phyloP scores from a whole-genome alignment of 1,140 invertebrate species.

The Zaprionus inermis region DNA sequence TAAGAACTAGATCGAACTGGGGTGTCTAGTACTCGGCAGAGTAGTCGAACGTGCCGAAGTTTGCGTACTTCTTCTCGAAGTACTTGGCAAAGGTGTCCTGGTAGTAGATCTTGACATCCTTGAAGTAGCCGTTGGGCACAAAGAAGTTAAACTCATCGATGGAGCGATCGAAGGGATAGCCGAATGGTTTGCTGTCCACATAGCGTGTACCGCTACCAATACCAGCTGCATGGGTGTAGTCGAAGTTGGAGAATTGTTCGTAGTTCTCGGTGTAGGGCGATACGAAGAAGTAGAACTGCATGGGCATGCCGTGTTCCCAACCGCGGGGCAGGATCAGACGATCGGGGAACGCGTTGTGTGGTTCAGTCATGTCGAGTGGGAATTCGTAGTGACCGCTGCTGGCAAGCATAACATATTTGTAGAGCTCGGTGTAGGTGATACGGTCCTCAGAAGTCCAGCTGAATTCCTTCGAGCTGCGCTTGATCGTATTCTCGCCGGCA shows the following conservation, averaged over 20 bases:
- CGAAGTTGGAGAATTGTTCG: constrained; percentile 66
- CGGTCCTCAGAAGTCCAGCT: constrained; percentile 87
- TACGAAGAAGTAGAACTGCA: constrained; percentile 87
- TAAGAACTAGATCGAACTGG: constrained; percentile 44
- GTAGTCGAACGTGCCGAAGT: constrained; percentile 73
- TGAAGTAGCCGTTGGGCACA: constrained; percentile 80
- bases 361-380: constrained; percentile 85
- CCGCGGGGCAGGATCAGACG: constrained; percentile 87
- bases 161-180: constrained; percentile 84
- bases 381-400: constrained; percentile 85
- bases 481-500: constrained; percentile 88
- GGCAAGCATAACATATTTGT: constrained; percentile 86
- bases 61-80: constrained; percentile 65
- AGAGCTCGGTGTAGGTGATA: constrained; percentile 86
- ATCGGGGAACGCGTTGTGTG: constrained; percentile 86
- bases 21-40: constrained; percentile 48
- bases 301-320: constrained; percentile 86
- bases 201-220: constrained; percentile 72
- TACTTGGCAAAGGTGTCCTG: constrained; percentile 84
- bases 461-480: constrained; percentile 88
- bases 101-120: constrained; percentile 82
- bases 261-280: constrained; percentile 79
- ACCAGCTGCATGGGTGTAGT: constrained; percentile 64
- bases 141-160: constrained; percentile 82
- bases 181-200: constrained; percentile 74